Evolutionary conservation across 1,140 invertebrate species (phyloP).

Genomic region (Conus ventricosus): DNA sequence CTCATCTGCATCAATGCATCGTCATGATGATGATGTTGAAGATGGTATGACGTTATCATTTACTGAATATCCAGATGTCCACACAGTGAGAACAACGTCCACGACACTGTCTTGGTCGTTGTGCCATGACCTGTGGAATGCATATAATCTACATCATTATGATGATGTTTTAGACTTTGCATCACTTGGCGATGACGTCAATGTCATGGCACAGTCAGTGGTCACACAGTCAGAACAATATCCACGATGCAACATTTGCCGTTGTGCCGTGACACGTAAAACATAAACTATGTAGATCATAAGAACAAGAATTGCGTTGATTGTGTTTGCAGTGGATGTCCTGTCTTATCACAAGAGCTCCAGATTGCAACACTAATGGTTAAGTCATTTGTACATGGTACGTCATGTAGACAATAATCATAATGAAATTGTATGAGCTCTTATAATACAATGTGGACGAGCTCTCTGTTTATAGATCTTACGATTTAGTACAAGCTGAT

Average conservation of each 20-base stretch:
- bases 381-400: too few relatives aligned
- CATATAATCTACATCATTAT: too few relatives aligned
- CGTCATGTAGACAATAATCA: too few relatives aligned
- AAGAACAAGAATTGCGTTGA: too few relatives aligned
- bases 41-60: too few relatives aligned
- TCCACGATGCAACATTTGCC: constrained; percentile 80
- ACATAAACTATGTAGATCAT: not conserved
- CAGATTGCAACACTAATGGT: too few relatives aligned
- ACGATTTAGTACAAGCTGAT: not conserved
- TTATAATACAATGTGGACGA: not conserved
- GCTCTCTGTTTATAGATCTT: not conserved
- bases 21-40: not conserved
- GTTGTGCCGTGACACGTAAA: constrained; percentile 66
- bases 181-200: too few relatives aligned
- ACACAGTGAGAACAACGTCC: constrained; percentile 67
- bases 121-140: not conserved
- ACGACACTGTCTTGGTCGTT: constrained; percentile 77
- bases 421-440: not conserved
- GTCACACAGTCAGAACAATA: constrained; percentile 85
- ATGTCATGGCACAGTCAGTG: constrained; percentile 73
- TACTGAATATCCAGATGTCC: too few relatives aligned
- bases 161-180: too few relatives aligned
- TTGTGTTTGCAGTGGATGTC: not conserved
- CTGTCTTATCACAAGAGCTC: too few relatives aligned
- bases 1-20: not conserved